Evolutionary conservation across 2,113 vertebrate genomes (phyloP).

Genomic region (Leptosomus discolor): DNA sequence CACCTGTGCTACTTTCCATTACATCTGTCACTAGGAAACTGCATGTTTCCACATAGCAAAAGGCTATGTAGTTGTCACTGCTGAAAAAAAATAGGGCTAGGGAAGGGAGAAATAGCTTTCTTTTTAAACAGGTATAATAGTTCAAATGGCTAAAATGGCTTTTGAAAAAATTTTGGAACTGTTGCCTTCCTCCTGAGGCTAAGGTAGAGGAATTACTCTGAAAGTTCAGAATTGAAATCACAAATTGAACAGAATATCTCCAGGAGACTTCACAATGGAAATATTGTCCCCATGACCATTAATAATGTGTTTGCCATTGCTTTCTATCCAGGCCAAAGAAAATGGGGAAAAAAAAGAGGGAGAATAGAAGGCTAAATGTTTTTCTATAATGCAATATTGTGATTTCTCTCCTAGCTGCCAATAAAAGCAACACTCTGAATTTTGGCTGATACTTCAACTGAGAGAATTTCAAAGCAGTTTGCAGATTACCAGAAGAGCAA

Average conservation of each 20-base stretch:
- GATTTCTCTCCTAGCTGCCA: slow-evolving; percentile 18
- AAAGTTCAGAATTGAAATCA: background rate
- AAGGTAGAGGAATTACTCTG: background rate
- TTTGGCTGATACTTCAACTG: background rate
- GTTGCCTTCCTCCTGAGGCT: background rate
- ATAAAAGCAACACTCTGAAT: background rate
- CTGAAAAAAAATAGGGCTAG: background rate
- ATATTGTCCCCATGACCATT: background rate
- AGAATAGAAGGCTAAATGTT: background rate
- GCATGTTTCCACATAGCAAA: background rate
- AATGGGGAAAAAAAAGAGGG: background rate
- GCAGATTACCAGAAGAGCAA: slow-evolving; percentile 2
- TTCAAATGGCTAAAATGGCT: background rate
- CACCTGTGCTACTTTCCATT: background rate
- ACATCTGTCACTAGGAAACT: background rate
- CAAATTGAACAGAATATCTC: background rate
- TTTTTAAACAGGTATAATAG: background rate
- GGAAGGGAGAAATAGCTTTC: background rate
- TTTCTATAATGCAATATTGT: background rate
- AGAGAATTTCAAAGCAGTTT: slow-evolving; percentile 17
- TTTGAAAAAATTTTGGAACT: background rate
- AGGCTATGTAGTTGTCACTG: background rate
- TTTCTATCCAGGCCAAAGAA: background rate
- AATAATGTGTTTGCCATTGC: background rate
- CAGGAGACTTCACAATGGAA: background rate